phyloP scores from a whole-genome alignment of 2,888 invertebrate genomes.

The Drosophila nr. perissopoda region DNA sequence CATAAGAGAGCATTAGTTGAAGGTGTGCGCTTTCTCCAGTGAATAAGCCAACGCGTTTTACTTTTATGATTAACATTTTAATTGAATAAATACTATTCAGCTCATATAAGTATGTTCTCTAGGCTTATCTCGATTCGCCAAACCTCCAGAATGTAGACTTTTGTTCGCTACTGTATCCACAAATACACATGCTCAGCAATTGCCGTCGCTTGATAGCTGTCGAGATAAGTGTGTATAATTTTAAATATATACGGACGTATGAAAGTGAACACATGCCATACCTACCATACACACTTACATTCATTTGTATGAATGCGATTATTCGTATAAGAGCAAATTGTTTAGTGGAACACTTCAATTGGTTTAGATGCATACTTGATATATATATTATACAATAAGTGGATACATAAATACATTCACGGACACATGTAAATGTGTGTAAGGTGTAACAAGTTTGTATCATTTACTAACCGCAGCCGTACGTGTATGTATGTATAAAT shows the following conservation, averaged over 20 bases:
- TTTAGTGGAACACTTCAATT: not conserved
- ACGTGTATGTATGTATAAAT: not conserved
- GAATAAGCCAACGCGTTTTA: not conserved
- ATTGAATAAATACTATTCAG: not conserved
- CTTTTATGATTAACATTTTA: not conserved
- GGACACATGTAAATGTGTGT: not conserved
- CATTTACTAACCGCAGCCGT: not conserved
- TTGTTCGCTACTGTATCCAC: not conserved
- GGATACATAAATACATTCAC: not conserved
- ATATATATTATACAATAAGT: not conserved
- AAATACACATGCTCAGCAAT: not conserved
- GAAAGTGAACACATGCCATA: not conserved
- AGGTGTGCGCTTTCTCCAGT: not conserved
- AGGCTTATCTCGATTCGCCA: not conserved
- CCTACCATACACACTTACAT: not conserved
- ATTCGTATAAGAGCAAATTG: not conserved
- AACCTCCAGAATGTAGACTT: not conserved
- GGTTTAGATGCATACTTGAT: not conserved
- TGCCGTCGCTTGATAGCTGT: not conserved
- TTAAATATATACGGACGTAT: not conserved
- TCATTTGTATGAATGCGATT: not conserved
- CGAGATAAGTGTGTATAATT: not conserved
- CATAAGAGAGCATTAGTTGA: no score
- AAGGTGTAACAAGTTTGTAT: conserved; percentile 1
- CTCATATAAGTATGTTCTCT: not conserved